Base-by-base conservation (phyloP, 2,113 vertebrate genomes). In the Anguilla japonica region DNA sequence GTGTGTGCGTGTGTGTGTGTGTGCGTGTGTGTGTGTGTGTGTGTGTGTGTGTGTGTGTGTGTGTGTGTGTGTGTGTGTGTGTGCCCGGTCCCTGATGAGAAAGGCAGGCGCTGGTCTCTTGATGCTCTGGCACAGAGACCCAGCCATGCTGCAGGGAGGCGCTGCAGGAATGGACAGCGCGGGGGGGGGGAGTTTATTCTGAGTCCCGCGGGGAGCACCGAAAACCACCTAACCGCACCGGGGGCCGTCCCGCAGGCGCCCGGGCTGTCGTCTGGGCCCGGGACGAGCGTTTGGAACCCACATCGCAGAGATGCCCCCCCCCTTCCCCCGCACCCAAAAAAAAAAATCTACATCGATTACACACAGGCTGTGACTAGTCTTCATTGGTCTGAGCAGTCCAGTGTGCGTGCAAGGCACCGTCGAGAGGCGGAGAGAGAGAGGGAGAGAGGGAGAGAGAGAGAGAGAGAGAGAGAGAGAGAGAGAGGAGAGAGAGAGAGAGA, bases 341-440 rank as follows among this genome's bases (percentile, higher is more conserved):
- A 83, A 56, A 39, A 41, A 41, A 34, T 50, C 46, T 88, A 89
- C 88, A 90, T 91, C 89, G 90, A 88, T 90, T 89, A 84, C 91
- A 90, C 84, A 88, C 50, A 14, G 50, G 50, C 8, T 83, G 29
- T 22, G 57, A 83, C 26, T 22, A 29, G 7, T 29, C 43, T 53
- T 22, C 14, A 75, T 83, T 79, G 18, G 22, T 50, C 3, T 7
- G 26, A 15, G 26, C 81, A 71, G 60, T 2, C 41, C n/a, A 79
- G 3, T 71, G 41, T 46, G 41, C 39, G 82, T 60, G 2, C 78
- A 29, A 60, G n/a, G 40, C 75, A 56, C 50, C 39, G 6, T 40
- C 13, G 2, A 14, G 41, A 75, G 71, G n/a, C 18, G 20, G 60
- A 67, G 20, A 87, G 75, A 82, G 43, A 26, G 46, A 83, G 34